Percentiles rank a stretch among this genome's conserved stretches.
Conservation (phyloP, 2,113 vertebrate species). For the Oncorhynchus mykiss region DNA sequence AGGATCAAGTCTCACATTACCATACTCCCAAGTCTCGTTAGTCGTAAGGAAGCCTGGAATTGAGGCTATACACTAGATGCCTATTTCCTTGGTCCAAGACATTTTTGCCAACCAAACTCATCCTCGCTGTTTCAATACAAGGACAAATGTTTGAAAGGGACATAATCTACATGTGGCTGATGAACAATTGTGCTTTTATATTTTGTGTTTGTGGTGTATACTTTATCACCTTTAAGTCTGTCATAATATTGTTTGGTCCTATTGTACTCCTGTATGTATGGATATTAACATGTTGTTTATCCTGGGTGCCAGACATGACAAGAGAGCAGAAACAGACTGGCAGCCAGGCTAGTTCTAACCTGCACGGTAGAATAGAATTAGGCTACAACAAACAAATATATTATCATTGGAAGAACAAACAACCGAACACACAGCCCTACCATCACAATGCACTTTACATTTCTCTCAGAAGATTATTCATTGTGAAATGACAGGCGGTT, state of each 20-base stretch:
- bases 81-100: no score
- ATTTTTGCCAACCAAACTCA: no score
- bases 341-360: no score
- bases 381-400: conserved; percentile 30
- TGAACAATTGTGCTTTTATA: conserved; percentile 49
- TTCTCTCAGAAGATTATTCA: conserved; percentile 52
- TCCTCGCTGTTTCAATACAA: no score
- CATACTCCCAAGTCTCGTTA: not conserved
- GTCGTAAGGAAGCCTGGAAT: no score
- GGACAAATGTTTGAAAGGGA: conserved; percentile 6
- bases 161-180: conserved; percentile 14
- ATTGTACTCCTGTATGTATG: conserved; percentile 24
- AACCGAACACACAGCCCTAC: conserved; percentile 33
- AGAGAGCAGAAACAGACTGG: no score
- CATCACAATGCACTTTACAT: conserved; percentile 70
- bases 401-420: conserved; percentile 3
- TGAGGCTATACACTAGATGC: no score
- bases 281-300: conserved; percentile 20
- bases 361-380: conserved; percentile 31
- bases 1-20: not conserved
- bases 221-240: conserved; percentile 34
- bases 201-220: conserved; percentile 33
- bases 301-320: no score
- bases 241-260: not conserved
- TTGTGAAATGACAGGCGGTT: conserved; percentile 35